A percentile compares a stretch with the other conserved stretches of the same genome.
Conservation (phyloP, 2,888 invertebrate species). For the Ochropleura plecta region DNA sequence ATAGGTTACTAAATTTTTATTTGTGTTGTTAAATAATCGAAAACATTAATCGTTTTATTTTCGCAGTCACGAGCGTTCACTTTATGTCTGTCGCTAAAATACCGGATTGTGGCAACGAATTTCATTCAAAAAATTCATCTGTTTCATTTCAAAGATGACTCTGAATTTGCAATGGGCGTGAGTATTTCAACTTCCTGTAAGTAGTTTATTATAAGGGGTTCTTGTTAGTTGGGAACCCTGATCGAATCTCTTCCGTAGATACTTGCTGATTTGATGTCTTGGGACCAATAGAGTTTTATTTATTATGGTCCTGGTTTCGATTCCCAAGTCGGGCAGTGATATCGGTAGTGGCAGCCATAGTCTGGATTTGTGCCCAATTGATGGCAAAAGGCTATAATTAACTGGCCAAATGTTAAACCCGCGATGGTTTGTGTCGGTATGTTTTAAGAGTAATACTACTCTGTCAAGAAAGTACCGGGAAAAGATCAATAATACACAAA, state of each 20-base stretch:
- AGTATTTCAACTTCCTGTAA: constrained; percentile 19
- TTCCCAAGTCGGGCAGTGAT: too few species aligned
- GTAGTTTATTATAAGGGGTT: background rate
- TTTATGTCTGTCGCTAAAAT: constrained; percentile 51
- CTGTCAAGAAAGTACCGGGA: too few species aligned
- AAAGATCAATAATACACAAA: too few species aligned
- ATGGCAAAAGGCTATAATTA: too few species aligned
- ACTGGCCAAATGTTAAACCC: too few species aligned
- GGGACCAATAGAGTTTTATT: background rate
- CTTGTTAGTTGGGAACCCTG: background rate
- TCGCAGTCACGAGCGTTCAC: constrained; percentile 53
- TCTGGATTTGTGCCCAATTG: too few species aligned
- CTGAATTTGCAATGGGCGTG: constrained; percentile 56
- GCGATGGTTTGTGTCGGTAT: too few species aligned
- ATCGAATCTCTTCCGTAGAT: background rate
- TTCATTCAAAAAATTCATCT: constrained; percentile 58
- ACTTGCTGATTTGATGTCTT: background rate
- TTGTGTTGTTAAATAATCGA: background rate
- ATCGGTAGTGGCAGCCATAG: too few species aligned
- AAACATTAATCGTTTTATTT: background rate
- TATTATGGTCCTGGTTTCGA: too few species aligned
- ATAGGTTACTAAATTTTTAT: background rate
- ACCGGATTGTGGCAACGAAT: constrained; percentile 47
- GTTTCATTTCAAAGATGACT: constrained; percentile 58
- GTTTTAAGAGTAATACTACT: too few species aligned